Base-by-base conservation (phyloP, 2,888 invertebrate species). In the Apamea monoglypha region DNA sequence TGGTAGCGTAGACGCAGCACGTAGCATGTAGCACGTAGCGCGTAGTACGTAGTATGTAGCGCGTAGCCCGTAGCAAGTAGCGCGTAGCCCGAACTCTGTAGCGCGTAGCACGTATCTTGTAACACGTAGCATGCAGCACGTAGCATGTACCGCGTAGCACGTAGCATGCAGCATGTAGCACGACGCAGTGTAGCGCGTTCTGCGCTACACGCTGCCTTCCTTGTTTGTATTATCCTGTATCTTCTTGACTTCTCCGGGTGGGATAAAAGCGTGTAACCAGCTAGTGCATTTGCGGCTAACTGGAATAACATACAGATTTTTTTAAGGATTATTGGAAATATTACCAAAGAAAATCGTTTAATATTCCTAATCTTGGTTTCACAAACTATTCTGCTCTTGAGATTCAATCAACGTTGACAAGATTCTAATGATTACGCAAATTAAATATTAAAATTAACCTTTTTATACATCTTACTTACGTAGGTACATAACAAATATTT, bases 401-500 rank as follows among this genome's bases (percentile, higher is more conserved):
- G 16, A 14, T 50, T 59, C 21, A 53, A 47, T 69, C 56, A 61
- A 69, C 16, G 25, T 36, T 69, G 5, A 53, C 21, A 64, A 73
- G 5, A 44, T 71, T 70, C 47, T n/a, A 59, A 64, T 61, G 8
- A n/a, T 56, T 32, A 68, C n/a, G 29, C 4, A 77, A 69, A 64
- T 72, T 40, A 72, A 68, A 64, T 66, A 64, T 74, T 40, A 21
- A 40, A 10, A 25, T 36, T 16, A 14, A 53, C 0, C 5, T 36
- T 81, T 50, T 61, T 36, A 69, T 32, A 73, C 7, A 47, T 47
- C 40, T 50, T 32, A 68, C 32, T 53, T 44, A 29, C n/a, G n/a
- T n/a, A n/a, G n/a, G n/a, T n/a, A n/a, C 59, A 66, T 47, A 82
- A 74, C 61, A 67, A 78, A 78, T 8, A 72, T 83, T 75, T 83